A percentile compares a stretch with the other conserved stretches of the same genome.
Conservation (phyloP, 2,797 vertebrate genomes). For the Parauchenoglanis punctatus region DNA sequence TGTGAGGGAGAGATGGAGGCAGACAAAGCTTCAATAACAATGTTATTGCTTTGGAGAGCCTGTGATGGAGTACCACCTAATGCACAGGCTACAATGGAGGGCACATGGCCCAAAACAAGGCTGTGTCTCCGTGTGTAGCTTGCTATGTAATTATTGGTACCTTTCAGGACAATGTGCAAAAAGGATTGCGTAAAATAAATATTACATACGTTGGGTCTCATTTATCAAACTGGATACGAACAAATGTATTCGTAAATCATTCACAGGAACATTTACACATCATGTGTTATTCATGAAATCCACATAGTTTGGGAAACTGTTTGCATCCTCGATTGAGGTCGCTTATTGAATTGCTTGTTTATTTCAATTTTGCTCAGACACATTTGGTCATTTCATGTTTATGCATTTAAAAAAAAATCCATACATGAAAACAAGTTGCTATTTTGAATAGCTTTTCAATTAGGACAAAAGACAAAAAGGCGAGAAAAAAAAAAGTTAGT, state of each 20-base stretch:
- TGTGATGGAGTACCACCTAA: slow-evolving; percentile 48
- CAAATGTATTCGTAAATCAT: background rate
- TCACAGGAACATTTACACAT: background rate
- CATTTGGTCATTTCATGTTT: background rate
- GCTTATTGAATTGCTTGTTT: background rate
- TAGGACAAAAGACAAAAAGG: background rate
- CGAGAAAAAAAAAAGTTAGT: background rate
- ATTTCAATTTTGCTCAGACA: background rate
- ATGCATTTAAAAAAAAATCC: background rate
- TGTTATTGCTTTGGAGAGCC: slow-evolving; percentile 51
- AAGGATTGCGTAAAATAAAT: background rate
- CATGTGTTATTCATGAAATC: background rate
- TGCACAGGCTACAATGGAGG: slow-evolving; percentile 35
- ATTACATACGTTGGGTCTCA: background rate
- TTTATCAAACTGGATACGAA: background rate
- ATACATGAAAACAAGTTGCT: background rate
- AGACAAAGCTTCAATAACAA: slow-evolving; percentile 42
- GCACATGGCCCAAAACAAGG: slow-evolving; percentile 35
- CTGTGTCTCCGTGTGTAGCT: background rate
- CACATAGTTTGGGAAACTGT: background rate
- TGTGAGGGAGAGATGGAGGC: slow-evolving; percentile 4
- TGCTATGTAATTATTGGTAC: background rate
- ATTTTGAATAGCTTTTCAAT: background rate
- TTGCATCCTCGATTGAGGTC: background rate
- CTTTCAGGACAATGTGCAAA: background rate